Percentiles rank a stretch among this genome's conserved stretches.
phyloP scores from a whole-genome alignment of 2,888 invertebrate species.

The Camponotus fellah region DNA sequence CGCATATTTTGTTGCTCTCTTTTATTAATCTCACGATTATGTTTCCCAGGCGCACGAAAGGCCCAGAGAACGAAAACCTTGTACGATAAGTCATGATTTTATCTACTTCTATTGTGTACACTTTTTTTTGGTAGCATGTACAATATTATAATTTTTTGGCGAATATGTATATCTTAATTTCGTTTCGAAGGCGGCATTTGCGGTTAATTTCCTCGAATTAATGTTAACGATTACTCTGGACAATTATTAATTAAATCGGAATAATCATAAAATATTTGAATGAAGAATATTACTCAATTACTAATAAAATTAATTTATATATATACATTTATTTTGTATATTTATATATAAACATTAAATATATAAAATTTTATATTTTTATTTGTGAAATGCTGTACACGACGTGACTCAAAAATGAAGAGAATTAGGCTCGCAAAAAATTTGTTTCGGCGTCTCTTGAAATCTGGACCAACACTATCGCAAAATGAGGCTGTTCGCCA shows the following conservation, averaged over 20 bases:
- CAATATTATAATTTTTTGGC: not conserved
- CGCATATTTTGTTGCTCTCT: conserved; percentile 1
- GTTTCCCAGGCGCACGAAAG: not conserved
- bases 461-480: conserved; percentile 49
- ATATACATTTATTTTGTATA: too few relatives aligned
- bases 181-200: not conserved
- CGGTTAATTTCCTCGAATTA: not conserved
- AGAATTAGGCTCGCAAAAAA: not conserved
- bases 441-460: not conserved
- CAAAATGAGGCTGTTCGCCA: conserved; percentile 50
- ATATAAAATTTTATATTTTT: too few relatives aligned
- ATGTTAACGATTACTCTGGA: not conserved
- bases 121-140: not conserved
- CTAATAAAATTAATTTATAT: not conserved
- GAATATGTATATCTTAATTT: not conserved
- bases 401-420: not conserved
- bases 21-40: conserved; percentile 24
- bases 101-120: not conserved
- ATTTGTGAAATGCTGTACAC: not conserved
- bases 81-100: not conserved
- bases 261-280: not conserved
- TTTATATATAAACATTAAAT: too few relatives aligned
- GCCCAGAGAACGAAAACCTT: not conserved
- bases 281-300: not conserved
- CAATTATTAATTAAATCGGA: not conserved